Evolutionary conservation across 2,797 vertebrate species (phyloP), one percentile per base, ranked within the genome.

Genomic region (Salmo trutta): DNA sequence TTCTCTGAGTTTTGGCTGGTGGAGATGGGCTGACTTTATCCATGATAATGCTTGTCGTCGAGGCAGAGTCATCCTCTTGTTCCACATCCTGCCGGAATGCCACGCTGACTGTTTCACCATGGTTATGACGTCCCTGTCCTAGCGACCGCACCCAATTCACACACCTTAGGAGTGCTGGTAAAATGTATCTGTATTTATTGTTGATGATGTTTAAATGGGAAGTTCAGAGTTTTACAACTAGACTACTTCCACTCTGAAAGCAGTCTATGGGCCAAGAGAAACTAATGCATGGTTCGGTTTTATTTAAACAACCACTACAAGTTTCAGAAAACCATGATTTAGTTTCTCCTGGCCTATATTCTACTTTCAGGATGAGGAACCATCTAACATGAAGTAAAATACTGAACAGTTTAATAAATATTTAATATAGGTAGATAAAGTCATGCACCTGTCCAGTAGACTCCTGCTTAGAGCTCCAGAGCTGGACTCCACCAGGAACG

Each of bases 401-500:
- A 36, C 33, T 36, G 33, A 54, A 16, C 4, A 19, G 16, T 10
- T 17, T 3, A 54, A 54, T 54, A 5, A 8, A 19, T 21, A n/a
- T 62, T 62, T 6, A 59, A 19, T n/a, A 59, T n/a, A 19, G 7
- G 56, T 62, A n/a, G 56, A 21, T 62, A n/a, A n/a, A 21, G 1
- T 8, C n/a, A 62, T 21, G 5, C n/a, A 93, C 87, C 87, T 91
- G 70, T 92, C 87, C 21, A 95, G 83, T 0, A 72, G 86, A 2
- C 84, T 75, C 75, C 92, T 88, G 77, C 73, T 87, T 69, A 93
- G 76, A 33, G 93, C 93, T 70, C 94, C 94, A 0, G 88, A 81
- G 0, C 84, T 87, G 87, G 95, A 94, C 27, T 92, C 94, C 27
- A 88, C 36, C 73, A 91, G 75, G 56, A 95, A 95, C 1, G 93